Base-by-base conservation (phyloP, 2,113 vertebrate species). In the Limnothrissa miodon region DNA sequence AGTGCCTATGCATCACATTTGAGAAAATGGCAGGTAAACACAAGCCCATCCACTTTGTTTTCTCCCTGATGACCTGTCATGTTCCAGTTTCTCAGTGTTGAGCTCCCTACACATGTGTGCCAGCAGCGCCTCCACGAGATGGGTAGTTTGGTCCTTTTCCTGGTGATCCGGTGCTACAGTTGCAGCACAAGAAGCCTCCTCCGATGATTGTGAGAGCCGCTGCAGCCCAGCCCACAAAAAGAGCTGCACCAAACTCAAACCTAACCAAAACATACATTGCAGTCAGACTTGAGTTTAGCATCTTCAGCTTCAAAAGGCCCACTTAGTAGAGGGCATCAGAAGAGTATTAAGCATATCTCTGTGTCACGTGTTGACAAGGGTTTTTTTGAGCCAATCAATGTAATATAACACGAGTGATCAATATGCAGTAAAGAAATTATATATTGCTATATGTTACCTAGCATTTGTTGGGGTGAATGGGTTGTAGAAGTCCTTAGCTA, bases 171-270 rank as follows among this genome's bases (percentile, higher is more conserved):
- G 85, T 87, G 29, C 94, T 91, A 89, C 96, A 97, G 83, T 92
- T 96, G 78, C 96, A 98, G 91, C 96, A 96, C 39, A 99, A 95
- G 89, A 99, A 95, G 81, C 90, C 86, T 1, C 98, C 98, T 19
- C 98, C 98, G 17, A 99, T 91, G 0, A 99, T 85, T 81, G 89
- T 90, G 79, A 99, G 95, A 39, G 91, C 91, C 78, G 97, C 92
- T 4, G 96, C 93, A 21, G 95, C 97, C 98, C 97, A 99, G 17
- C 97, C 98, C 0, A 97, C 93, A 80, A 95, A 99, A 81, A 99
- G 94, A 80, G 97, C 98, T 4, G 94, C 95, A 21, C 98, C 98
- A 82, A 99, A 99, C 82, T 99, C 98, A 88, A 93, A 99, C 86
- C 98, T 99, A 84, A 81, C 5, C 80, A 83, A 66, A 17, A 83